These are phyloP conservation scores for Pseudoatta argentina DNA, from an alignment of 1,140 invertebrate genomes.

Conservation along the genomic window DNA sequence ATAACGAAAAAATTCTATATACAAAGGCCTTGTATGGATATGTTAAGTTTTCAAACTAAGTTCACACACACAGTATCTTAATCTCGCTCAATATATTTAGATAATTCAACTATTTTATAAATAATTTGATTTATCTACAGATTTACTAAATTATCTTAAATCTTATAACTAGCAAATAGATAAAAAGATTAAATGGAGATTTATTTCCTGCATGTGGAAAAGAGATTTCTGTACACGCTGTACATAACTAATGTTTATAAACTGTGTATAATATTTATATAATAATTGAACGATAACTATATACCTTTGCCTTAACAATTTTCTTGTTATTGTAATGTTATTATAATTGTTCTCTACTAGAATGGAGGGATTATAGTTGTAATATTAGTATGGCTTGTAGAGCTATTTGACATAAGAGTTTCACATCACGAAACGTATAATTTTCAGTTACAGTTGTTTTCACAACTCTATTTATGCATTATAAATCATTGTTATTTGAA, in stretches of 20 bases:
- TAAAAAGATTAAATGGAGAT: conserved; percentile 57
- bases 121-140: conserved; percentile 61
- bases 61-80: conserved; percentile 17
- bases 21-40: conserved; percentile 61
- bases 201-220: conserved; percentile 46
- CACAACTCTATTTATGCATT: not conserved
- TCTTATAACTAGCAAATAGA: conserved; percentile 52
- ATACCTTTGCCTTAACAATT: conserved; percentile 65
- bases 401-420: conserved; percentile 1
- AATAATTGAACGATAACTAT: conserved; percentile 69
- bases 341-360: conserved; percentile 59
- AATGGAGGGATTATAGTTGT: conserved; percentile 72
- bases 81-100: conserved; percentile 47
- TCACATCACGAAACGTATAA: conserved; percentile 7
- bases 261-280: conserved; percentile 69
- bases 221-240: conserved; percentile 72
- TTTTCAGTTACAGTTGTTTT: conserved; percentile 23
- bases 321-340: conserved; percentile 37
- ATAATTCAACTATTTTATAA: conserved; percentile 50
- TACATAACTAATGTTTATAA: conserved; percentile 75
- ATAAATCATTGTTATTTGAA: conserved; percentile 18
- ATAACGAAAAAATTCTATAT: conserved; percentile 46
- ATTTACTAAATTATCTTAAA: conserved; percentile 45
- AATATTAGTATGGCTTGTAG: conserved; percentile 62
- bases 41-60: conserved; percentile 61